Percentiles rank a stretch among this genome's conserved stretches.
These are phyloP conservation scores for Ianthella basta DNA, from an alignment of 37 sponge, comb jelly and placozoan species.

Conservation along the genomic window DNA sequence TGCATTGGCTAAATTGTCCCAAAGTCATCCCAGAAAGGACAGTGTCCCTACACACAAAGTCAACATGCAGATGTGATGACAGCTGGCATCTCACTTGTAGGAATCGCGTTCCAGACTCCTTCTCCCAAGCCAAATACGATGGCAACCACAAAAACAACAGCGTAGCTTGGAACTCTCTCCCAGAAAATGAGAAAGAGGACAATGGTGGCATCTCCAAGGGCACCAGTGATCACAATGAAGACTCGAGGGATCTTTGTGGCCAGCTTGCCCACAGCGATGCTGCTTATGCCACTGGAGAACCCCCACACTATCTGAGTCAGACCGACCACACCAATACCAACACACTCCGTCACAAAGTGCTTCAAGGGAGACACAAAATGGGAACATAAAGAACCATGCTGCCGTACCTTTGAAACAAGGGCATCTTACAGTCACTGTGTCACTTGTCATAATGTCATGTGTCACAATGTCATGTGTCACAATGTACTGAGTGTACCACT, in stretches of 20 bases:
- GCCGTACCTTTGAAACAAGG: no score
- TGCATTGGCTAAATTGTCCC: no score
- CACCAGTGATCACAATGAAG: slow-evolving; percentile 4
- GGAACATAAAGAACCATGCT: no score
- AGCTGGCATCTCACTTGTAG: slow-evolving; percentile 24
- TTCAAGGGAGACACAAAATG: background rate
- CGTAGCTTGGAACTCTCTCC: slow-evolving; percentile 44
- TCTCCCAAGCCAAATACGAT: background rate
- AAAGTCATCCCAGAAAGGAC: no score
- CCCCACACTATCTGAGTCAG: slow-evolving; percentile 43
- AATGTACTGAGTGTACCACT: no score
- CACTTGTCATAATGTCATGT: no score
- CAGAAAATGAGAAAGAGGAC: slow-evolving; percentile 53
- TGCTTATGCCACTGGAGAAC: slow-evolving; percentile 33
- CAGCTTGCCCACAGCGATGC: slow-evolving; percentile 12
- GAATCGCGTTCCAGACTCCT: background rate
- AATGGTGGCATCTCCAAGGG: background rate
- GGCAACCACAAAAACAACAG: background rate
- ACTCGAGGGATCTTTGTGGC: slow-evolving; percentile 46
- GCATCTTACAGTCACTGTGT: no score
- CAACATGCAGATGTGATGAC: no score
- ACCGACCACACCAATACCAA: slow-evolving; percentile 62
- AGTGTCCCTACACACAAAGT: no score
- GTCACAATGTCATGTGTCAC: no score
- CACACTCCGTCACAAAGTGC: slow-evolving; percentile 32